phyloP scores from a whole-genome alignment of 1,140 invertebrate species.

The Phymorhynchus buccinoides region DNA sequence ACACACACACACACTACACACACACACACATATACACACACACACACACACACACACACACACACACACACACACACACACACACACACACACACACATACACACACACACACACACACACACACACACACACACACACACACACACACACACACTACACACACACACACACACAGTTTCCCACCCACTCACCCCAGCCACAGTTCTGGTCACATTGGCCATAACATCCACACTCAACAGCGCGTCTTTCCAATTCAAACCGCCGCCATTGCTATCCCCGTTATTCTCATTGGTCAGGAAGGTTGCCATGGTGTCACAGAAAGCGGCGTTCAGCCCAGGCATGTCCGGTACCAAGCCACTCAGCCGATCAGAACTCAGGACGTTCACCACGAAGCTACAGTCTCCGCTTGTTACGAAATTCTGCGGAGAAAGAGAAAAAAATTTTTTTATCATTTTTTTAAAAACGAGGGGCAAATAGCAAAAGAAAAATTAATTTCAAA shows the following conservation, averaged over 20 bases:
- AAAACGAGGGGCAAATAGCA: not conserved
- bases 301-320: constrained; percentile 31
- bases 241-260: constrained; percentile 53
- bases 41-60: not conserved
- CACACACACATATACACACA: too few species aligned
- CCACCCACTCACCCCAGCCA: constrained; percentile 71
- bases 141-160: too few species aligned
- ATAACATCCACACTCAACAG: constrained; percentile 46
- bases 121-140: too few species aligned
- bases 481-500: too few species aligned
- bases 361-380: not conserved
- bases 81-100: too few species aligned
- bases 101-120: not conserved
- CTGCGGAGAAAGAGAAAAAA: not conserved
- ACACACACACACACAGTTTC: too few species aligned
- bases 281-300: constrained; percentile 43
- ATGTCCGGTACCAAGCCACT: not conserved
- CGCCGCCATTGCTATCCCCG: not conserved
- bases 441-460: too few species aligned
- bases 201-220: constrained; percentile 85
- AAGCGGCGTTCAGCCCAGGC: constrained; percentile 21
- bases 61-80: too few species aligned
- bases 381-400: not conserved
- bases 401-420: not conserved
- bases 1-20: too few species aligned